Evolutionary conservation across 1,140 invertebrate genomes (phyloP).

Genomic region (Gryon sp.): DNA sequence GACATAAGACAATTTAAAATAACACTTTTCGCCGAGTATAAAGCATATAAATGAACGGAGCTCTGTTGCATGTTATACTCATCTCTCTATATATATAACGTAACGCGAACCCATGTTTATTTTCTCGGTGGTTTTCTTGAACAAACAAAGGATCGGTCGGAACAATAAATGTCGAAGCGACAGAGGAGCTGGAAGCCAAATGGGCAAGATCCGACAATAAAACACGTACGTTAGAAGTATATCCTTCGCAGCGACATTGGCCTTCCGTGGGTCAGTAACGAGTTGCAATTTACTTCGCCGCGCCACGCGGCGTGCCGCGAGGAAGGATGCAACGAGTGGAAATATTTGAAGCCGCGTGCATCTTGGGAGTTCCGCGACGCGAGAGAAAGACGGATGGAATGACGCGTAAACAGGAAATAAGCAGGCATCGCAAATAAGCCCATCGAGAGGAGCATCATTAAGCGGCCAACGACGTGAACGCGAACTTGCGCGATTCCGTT

Average conservation of each 20-base stretch:
- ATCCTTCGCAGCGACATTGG: constrained; percentile 53
- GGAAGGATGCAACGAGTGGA: constrained; percentile 43
- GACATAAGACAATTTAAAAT: too few relatives aligned
- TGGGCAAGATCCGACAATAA: constrained; percentile 20
- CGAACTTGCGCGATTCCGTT: constrained; percentile 54
- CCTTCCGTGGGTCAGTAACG: constrained; percentile 45
- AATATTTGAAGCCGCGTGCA: constrained; percentile 48
- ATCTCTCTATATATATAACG: too few relatives aligned
- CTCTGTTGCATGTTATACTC: too few relatives aligned
- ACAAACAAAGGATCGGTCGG: constrained; percentile 18
- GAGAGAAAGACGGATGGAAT: constrained; percentile 53
- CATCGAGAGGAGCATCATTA: constrained; percentile 69
- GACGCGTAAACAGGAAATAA: constrained; percentile 67
- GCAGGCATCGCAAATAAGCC: constrained; percentile 69
- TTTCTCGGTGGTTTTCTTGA: too few relatives aligned
- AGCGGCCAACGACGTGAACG: constrained; percentile 68
- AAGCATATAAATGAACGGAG: too few relatives aligned
- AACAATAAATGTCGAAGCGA: constrained; percentile 25
- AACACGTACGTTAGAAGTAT: constrained; percentile 15
- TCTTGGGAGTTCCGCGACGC: constrained; percentile 54
- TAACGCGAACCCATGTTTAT: too few relatives aligned
- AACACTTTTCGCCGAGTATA: too few relatives aligned
- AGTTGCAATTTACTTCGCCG: constrained; percentile 42
- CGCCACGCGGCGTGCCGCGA: too few relatives aligned
- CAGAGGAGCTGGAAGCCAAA: constrained; percentile 4